These are phyloP conservation scores for Sesamia inferens DNA, from an alignment of 2,888 invertebrate species.

Conservation along the genomic window DNA sequence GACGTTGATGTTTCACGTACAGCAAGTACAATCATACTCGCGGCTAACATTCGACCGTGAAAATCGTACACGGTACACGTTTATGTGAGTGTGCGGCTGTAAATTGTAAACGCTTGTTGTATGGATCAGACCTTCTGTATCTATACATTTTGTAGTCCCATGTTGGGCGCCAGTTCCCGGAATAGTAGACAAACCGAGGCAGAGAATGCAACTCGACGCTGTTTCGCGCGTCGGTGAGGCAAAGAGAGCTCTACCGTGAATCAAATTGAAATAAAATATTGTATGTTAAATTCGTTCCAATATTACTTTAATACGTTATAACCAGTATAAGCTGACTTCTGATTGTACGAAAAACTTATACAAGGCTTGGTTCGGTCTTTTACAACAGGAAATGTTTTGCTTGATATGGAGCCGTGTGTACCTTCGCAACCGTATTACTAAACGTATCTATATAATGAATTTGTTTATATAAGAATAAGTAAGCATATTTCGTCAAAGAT, in stretches of 20 bases:
- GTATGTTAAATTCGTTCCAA: neutral
- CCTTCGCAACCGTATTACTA: neutral
- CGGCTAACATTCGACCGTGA: neutral
- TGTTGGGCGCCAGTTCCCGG: constrained; percentile 53
- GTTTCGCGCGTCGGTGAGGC: neutral
- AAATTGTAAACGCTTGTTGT: neutral
- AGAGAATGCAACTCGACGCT: constrained; percentile 25
- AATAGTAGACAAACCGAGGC: constrained; percentile 27
- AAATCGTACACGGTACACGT: neutral
- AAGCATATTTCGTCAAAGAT: neutral
- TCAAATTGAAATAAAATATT: neutral
- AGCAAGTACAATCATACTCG: neutral
- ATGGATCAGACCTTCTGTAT: constrained; percentile 7
- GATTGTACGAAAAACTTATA: too few relatives aligned
- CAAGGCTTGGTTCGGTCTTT: too few relatives aligned
- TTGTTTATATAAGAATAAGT: neutral
- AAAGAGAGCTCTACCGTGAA: constrained; percentile 12
- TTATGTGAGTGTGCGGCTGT: neutral
- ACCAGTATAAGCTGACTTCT: too few relatives aligned
- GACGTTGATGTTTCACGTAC: neutral
- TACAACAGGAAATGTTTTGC: too few relatives aligned
- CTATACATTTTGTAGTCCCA: constrained; percentile 12
- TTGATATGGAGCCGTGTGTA: neutral
- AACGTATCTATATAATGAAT: neutral
- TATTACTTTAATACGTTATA: too few relatives aligned